These are phyloP conservation scores for Pseudorectes ferrugineus DNA, from an alignment of 2,113 vertebrate species.

Conservation along the genomic window DNA sequence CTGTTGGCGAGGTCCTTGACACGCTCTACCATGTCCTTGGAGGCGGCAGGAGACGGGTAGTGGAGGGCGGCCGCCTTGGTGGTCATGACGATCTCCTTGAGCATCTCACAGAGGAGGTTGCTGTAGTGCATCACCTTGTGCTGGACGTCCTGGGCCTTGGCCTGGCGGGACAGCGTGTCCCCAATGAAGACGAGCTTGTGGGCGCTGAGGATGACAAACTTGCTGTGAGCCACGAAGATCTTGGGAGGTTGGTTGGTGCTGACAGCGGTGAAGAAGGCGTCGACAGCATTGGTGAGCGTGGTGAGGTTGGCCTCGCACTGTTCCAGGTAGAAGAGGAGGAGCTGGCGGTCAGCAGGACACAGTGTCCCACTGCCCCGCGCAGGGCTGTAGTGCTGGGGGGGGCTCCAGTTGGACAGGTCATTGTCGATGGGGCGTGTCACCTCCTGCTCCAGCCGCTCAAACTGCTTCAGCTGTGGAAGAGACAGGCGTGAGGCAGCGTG, in stretches of 20 bases:
- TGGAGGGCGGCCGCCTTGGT: conserved; percentile 92
- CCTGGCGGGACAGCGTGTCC: conserved; percentile 93
- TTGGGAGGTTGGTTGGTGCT: conserved; percentile 93
- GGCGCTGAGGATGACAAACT: conserved; percentile 95
- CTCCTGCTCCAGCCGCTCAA: conserved; percentile 93
- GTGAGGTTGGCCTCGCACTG: conserved; percentile 94
- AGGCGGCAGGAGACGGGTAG: conserved; percentile 84
- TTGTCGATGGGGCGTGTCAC: conserved; percentile 90
- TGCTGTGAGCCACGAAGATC: conserved; percentile 97
- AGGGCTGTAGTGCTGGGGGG: conserved; percentile 72
- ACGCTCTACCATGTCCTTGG: conserved; percentile 91
- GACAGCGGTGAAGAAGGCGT: conserved; percentile 89
- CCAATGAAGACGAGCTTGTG: conserved; percentile 98
- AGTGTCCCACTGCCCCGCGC: conserved; percentile 58
- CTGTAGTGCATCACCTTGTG: conserved; percentile 91
- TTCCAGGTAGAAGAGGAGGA: conserved; percentile 96
- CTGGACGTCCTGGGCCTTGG: conserved; percentile 86
- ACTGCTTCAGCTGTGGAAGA: conserved; percentile 87
- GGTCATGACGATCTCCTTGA: conserved; percentile 92
- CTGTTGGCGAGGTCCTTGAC: conserved; percentile 88
- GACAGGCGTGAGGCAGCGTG: background rate
- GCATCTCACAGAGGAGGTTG: conserved; percentile 92
- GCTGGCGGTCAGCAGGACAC: conserved; percentile 84
- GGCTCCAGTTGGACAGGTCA: conserved; percentile 90
- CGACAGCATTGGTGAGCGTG: conserved; percentile 88